These are phyloP conservation scores for Pagetopsis macropterus DNA, from an alignment of 2,797 vertebrate genomes.

Conservation along the genomic window DNA sequence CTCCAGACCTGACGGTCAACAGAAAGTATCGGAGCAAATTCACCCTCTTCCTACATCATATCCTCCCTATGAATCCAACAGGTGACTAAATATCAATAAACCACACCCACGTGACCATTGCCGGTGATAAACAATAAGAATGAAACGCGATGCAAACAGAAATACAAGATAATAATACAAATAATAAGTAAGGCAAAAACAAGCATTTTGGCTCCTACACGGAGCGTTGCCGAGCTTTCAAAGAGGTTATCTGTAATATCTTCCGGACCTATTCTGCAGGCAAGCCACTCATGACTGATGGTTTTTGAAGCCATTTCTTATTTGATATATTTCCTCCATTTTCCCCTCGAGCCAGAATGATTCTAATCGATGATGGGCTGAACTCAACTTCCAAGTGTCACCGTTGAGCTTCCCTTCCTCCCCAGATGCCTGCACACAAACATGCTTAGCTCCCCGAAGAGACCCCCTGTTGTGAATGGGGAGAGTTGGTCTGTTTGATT, in stretches of 20 bases:
- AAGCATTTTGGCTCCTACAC: no score
- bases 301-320: slow-evolving; percentile 7
- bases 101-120: no score
- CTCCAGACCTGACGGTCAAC: no score
- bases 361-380: slow-evolving; percentile 29
- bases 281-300: slow-evolving; percentile 24
- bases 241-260: slow-evolving; percentile 46
- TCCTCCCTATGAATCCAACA: no score
- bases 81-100: no score
- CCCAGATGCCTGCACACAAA: slow-evolving; percentile 24
- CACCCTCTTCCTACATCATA: no score
- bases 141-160: no score
- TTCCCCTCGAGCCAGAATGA: slow-evolving; percentile 17
- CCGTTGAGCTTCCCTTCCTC: slow-evolving; percentile 30
- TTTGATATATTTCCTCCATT: slow-evolving; percentile 26
- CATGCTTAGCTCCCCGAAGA: slow-evolving; percentile 25
- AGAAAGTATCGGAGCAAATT: no score
- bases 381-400: slow-evolving; percentile 50
- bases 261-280: slow-evolving; percentile 44
- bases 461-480: slow-evolving; percentile 34
- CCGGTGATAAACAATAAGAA: no score
- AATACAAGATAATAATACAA: no score
- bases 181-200: no score
- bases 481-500: slow-evolving; percentile 47
- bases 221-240: slow-evolving; percentile 50